Evolutionary conservation across 2,113 vertebrate species (phyloP).

Genomic region (Dolichotis patagonum): DNA sequence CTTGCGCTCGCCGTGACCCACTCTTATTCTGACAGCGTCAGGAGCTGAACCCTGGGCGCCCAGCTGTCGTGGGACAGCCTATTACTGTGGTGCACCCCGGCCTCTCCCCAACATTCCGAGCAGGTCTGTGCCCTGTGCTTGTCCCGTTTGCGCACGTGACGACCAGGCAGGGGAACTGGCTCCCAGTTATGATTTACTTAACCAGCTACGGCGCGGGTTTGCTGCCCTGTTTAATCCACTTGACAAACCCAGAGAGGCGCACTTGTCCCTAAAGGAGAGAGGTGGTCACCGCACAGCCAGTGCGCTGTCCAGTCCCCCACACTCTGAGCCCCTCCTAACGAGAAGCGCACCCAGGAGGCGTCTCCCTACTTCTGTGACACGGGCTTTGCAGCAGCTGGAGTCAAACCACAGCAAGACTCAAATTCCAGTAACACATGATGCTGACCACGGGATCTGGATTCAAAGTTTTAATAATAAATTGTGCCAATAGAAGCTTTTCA

Average conservation of each 20-base stretch:
- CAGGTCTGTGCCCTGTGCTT: rapidly evolving
- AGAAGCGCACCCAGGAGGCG: neutral
- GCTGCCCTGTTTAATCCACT: neutral
- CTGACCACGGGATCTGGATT: conserved; percentile 30
- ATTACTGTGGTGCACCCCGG: neutral
- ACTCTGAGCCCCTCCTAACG: neutral
- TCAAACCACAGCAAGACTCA: neutral
- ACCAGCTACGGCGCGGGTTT: neutral
- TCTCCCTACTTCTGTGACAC: neutral
- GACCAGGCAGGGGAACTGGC: rapidly evolving
- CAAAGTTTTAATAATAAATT: conserved; percentile 89
- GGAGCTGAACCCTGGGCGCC: too few relatives aligned
- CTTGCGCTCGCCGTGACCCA: too few relatives aligned
- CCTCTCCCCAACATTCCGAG: neutral
- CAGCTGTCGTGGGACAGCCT: neutral
- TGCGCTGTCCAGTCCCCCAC: neutral
- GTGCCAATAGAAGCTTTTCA: conserved; percentile 91
- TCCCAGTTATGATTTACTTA: neutral
- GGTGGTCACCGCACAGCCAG: neutral
- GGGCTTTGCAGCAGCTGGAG: neutral
- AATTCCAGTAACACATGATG: neutral
- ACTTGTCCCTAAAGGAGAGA: neutral
- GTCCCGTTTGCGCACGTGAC: neutral
- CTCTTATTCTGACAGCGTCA: too few relatives aligned
- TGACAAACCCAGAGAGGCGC: neutral